phyloP scores from a whole-genome alignment of 2,797 vertebrate species.

The Sphenodon punctatus region DNA sequence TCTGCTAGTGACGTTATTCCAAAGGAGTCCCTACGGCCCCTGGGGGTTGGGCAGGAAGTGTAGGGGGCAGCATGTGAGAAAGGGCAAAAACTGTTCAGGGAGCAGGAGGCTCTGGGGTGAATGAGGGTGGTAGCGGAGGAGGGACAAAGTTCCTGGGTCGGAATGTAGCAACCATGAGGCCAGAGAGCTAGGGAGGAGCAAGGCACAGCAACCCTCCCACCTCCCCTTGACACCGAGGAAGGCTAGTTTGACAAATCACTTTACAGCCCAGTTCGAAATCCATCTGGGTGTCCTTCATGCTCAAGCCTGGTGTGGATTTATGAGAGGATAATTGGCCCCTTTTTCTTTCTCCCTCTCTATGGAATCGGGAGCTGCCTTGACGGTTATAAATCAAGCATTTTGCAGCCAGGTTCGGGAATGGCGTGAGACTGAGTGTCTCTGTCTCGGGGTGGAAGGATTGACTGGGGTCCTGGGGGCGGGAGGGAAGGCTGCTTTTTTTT shows the following conservation, averaged over 20 bases:
- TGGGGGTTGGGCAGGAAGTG: too few species aligned
- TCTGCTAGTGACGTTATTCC: too few species aligned
- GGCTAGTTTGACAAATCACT: not conserved
- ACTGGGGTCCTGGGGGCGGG: not conserved
- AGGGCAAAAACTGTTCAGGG: too few species aligned
- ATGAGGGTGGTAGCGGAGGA: too few species aligned
- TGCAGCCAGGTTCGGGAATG: not conserved
- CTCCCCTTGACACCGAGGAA: not conserved
- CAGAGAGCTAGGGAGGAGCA: not conserved
- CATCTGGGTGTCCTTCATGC: not conserved
- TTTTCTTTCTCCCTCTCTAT: not conserved
- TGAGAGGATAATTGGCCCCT: not conserved
- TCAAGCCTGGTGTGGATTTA: not conserved
- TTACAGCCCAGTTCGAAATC: not conserved
- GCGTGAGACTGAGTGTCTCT: not conserved
- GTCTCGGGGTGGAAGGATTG: not conserved
- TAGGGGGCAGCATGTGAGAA: too few species aligned
- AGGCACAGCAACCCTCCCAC: not conserved
- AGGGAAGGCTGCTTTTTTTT: not conserved
- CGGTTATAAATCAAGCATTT: not conserved
- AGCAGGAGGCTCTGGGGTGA: too few species aligned
- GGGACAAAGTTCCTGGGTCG: too few species aligned
- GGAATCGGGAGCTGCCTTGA: not conserved
- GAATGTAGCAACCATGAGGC: too few species aligned
- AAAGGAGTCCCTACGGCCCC: too few species aligned